A percentile compares a stretch with the other conserved stretches of the same genome.
phyloP scores from a whole-genome alignment of 2,888 invertebrate genomes.

The Limnephilus rhombicus region DNA sequence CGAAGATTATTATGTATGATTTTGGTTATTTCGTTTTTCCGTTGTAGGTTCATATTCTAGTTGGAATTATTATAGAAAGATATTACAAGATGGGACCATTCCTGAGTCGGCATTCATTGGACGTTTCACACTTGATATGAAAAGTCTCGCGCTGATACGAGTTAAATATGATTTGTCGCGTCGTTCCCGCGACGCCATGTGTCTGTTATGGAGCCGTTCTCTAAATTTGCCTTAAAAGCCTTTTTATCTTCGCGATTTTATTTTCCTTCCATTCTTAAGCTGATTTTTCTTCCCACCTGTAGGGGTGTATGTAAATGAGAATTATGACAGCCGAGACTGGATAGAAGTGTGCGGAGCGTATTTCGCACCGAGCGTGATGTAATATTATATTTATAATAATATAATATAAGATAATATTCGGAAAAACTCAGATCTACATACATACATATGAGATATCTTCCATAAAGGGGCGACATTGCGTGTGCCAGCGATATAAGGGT shows the following conservation, averaged over 20 bases:
- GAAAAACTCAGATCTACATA: slow-evolving; percentile 6
- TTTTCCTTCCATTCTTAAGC: slow-evolving; percentile 24
- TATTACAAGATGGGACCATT: neutral
- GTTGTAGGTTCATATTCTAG: neutral
- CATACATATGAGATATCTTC: neutral
- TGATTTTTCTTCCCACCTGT: slow-evolving; percentile 28
- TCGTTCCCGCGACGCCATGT: neutral
- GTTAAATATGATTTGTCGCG: slow-evolving; percentile 2
- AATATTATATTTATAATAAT: neutral
- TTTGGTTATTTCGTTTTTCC: neutral
- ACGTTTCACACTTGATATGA: neutral
- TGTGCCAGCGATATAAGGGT: neutral
- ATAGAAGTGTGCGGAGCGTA: neutral
- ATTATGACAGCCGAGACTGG: neutral
- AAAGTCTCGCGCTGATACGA: neutral
- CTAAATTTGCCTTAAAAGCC: slow-evolving; percentile 31
- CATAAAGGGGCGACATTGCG: slow-evolving; percentile 4
- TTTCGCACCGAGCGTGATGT: neutral
- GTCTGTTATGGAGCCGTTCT: slow-evolving; percentile 17
- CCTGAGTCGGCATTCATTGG: slow-evolving; percentile 5
- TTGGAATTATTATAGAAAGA: neutral
- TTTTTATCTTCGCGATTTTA: slow-evolving; percentile 7
- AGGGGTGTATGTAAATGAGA: slow-evolving; percentile 29
- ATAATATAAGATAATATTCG: neutral
- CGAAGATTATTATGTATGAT: neutral